Evolutionary conservation across 1,140 invertebrate genomes (phyloP).

Genomic region (Drepana arcuata): DNA sequence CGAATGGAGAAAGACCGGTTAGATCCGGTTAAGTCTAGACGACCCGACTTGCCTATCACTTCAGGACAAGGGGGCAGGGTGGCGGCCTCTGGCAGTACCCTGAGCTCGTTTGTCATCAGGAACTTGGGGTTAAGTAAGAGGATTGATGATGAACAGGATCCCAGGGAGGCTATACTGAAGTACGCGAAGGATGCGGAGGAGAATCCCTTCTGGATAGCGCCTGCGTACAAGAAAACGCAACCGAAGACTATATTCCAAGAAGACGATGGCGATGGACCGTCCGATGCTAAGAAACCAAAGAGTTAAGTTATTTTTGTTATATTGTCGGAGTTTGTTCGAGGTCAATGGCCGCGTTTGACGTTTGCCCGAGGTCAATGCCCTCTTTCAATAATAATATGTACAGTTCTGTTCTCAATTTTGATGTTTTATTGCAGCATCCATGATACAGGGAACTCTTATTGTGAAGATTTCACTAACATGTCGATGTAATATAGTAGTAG

Average conservation of each 20-base stretch:
- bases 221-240: constrained; percentile 90
- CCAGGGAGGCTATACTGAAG: constrained; percentile 95
- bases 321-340: no score
- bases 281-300: constrained; percentile 60
- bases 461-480: no score
- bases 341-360: no score
- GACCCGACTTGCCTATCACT: constrained; percentile 98
- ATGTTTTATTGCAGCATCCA: no score
- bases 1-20: constrained; percentile 92
- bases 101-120: constrained; percentile 97
- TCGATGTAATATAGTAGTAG: no score
- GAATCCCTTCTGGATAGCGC: constrained; percentile 97
- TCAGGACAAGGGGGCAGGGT: constrained; percentile 93
- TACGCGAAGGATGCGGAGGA: constrained; percentile 97
- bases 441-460: no score
- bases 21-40: constrained; percentile 92
- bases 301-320: no score
- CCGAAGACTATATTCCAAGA: constrained; percentile 83
- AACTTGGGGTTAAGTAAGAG: constrained; percentile 95
- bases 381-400: no score
- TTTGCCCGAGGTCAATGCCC: no score
- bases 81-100: constrained; percentile 94
- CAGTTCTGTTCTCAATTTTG: no score
- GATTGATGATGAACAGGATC: constrained; percentile 96
- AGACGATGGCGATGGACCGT: constrained; percentile 74